Base-by-base conservation (phyloP, 2,888 invertebrate species). In the Dasysyrphus tricinctus region DNA sequence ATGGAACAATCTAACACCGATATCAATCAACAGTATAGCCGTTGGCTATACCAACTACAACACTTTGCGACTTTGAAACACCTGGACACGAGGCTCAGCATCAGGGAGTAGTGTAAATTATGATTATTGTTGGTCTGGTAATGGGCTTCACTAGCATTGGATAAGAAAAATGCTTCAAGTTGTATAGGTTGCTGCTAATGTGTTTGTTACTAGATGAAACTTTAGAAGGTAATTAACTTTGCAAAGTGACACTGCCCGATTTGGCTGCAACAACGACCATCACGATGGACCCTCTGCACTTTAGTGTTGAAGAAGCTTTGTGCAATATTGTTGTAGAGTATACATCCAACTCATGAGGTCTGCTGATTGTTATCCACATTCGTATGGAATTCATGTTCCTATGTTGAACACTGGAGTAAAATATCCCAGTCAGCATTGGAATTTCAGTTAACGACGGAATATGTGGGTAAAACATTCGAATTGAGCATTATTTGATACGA, bases 1-100 rank as follows among this genome's bases (percentile, higher is more conserved):
- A 72, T 86, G 82, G 86, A 82, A 78, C 82, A 82, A 61, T 75
- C 78, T 86, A 74, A 75, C 75, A 67, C 59, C 67, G 79, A 78
- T 78, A 82, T 82, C 65, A 82, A 86, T 79, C 78, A 75, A 51
- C 51, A 12, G 7, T 32, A 12, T 19, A 6, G 44, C 42, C 16
- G 32, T 39, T 29, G 24, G 39, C 39, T 37, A 37, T 1, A 14
- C 3, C 32, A 11, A 39, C 39, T 16, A 32, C 54, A 54, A 42
- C 14, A 24, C 24, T 47, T 14, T 42, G 19, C 8, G 32, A 42
- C 39, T 47, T 12, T 39, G 19, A 65, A 73, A 29, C 85, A 77
- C 61, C 80, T 77, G 80, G 37, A 14, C 7, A 24, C 16, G 39
- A 54, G n/a, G 44, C 29, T 37, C 14, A n/a, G n/a, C 54, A 37